Evolutionary conservation across 1,140 invertebrate species (phyloP).

Genomic region (Centruroides vittatus): DNA sequence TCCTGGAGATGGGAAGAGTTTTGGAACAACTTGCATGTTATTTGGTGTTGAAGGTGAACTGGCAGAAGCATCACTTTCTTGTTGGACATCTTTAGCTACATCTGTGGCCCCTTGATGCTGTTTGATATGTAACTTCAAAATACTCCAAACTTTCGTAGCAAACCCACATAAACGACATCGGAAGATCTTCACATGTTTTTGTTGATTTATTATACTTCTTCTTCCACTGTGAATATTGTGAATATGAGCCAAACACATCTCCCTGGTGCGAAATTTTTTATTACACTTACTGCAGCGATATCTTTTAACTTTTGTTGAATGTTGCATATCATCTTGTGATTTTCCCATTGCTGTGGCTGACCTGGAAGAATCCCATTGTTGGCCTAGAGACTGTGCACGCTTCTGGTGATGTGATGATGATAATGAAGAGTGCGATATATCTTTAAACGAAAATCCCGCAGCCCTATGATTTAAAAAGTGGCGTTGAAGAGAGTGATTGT

Average conservation of each 20-base stretch:
- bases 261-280: slow-evolving; percentile 28
- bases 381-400: not conserved
- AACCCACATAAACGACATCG: slow-evolving; percentile 52
- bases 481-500: slow-evolving; percentile 25
- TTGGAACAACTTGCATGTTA: not conserved
- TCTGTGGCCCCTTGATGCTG: slow-evolving; percentile 13
- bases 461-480: slow-evolving; percentile 24
- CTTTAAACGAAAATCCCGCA: slow-evolving; percentile 8
- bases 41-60: not conserved
- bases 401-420: not conserved
- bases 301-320: slow-evolving; percentile 18
- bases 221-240: slow-evolving; percentile 24
- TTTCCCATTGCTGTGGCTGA: no score
- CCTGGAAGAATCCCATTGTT: not conserved
- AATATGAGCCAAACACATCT: slow-evolving; percentile 30
- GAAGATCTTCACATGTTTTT: slow-evolving; percentile 21
- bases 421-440: slow-evolving; percentile 3
- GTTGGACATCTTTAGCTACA: not conserved
- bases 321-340: not conserved
- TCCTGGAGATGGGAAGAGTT: not conserved
- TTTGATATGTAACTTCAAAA: slow-evolving; percentile 48
- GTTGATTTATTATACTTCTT: slow-evolving; percentile 1
- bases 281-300: slow-evolving; percentile 36
- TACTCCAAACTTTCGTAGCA: slow-evolving; percentile 42
- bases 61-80: not conserved